Conservation (phyloP, 2,113 vertebrate species). For the Toxotes chatareus region DNA sequence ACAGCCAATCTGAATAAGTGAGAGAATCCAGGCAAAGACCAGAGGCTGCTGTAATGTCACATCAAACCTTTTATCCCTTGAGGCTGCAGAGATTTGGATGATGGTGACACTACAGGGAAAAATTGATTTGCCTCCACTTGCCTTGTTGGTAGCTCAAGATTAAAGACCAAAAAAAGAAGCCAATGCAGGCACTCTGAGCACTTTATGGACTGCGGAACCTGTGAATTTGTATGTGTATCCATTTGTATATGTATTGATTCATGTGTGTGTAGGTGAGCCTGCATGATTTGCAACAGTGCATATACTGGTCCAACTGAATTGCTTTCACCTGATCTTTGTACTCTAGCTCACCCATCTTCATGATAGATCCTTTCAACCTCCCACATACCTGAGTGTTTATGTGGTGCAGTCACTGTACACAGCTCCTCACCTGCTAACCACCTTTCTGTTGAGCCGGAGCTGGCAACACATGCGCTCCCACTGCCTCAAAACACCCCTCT, state of each 20-base stretch:
- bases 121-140: conserved; percentile 40
- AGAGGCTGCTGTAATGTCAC: conserved; percentile 12
- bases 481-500: conserved; percentile 46
- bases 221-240: conserved; percentile 9
- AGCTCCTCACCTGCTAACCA: conserved; percentile 50
- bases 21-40: conserved; percentile 10
- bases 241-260: conserved; percentile 7
- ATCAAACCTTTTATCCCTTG: conserved; percentile 40
- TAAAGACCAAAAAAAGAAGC: conserved; percentile 44
- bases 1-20: background rate
- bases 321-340: conserved; percentile 37
- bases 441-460: conserved; percentile 38
- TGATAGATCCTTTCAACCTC: conserved; percentile 38
- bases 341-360: conserved; percentile 20
- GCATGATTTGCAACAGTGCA: background rate
- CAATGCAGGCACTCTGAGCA: conserved; percentile 10
- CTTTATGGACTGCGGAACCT: conserved; percentile 18
- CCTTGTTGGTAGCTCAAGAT: conserved; percentile 30
- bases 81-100: conserved; percentile 24
- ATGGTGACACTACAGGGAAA: conserved; percentile 20
- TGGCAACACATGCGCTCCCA: conserved; percentile 19
- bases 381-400: conserved; percentile 47
- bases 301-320: conserved; percentile 7
- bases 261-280: conserved; percentile 23
- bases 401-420: conserved; percentile 31